Base-by-base conservation (phyloP, 2,797 vertebrate genomes). In the Sebastes steindachneri region DNA sequence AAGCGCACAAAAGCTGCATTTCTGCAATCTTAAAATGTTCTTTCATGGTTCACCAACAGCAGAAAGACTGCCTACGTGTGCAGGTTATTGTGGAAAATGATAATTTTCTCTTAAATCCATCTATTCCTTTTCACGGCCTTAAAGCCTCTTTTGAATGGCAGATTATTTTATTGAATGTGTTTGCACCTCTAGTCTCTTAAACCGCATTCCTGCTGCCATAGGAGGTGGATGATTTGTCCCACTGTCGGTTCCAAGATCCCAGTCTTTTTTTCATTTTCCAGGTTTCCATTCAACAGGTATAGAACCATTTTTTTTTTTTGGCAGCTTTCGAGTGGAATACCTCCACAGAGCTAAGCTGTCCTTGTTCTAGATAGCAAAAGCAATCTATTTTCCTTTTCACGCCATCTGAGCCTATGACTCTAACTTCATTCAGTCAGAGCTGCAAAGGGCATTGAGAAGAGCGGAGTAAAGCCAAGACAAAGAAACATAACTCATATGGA, bases 111-210 rank as follows among this genome's bases (percentile, higher is more conserved):
- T 68, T 54, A 25, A 60, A 41, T 26, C 45, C 72, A 60, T 81
- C 72, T 51, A 3, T 65, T 83, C 55, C 68, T 71, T 82, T 79
- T 85, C 73, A 81, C 26, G 6, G 28, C 63, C 19, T 29, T 25
- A 41, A 87, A 72, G 29, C 58, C 41, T 65, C 28, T n/a, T 21
- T 28, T 88, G 74, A 89, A 66, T 75, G 81, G 73, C 67, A 83
- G 80, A 80, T 84, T 84, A 35, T 88, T 86, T 88, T 37, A 79
- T 57, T 90, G 82, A 90, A 86, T 88, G 70, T 81, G 73, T 88
- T 90, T 86, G 65, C 78, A 78, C 85, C 78, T 84, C 66, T 19
- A 62, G 33, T 82, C 78, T 59, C 28, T 80, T 75, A 74, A 88
- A 87, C 31, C 70, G 35, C 80, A 89, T 87, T 92, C 81, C 77